Conservation (phyloP, 2,888 invertebrate genomes). For the Salpingus planirostris region DNA sequence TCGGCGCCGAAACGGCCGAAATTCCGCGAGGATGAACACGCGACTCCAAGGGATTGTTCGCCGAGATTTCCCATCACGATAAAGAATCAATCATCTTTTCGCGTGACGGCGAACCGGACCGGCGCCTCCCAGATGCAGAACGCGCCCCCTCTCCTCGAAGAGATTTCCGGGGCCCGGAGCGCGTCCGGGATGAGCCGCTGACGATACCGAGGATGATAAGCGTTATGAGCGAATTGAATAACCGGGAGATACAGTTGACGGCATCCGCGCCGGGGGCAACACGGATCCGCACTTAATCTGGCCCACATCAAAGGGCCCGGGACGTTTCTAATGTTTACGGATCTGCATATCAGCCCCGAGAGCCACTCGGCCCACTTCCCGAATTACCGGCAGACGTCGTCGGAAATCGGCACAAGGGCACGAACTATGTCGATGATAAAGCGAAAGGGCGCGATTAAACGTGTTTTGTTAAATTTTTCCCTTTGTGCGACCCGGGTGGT, state of each 20-base stretch:
- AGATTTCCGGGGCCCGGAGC: no score
- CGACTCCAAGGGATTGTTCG: no score
- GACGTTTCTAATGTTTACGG: conserved; percentile 16
- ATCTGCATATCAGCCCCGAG: conserved; percentile 10
- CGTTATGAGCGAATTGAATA: conserved; percentile 26
- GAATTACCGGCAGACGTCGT: background rate
- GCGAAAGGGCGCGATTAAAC: background rate
- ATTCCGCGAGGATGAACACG: conserved; percentile 2
- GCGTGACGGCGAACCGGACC: no score
- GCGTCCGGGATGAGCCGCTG: conserved; percentile 16
- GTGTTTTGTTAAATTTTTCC: conserved; percentile 2
- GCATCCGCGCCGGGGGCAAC: conserved; percentile 24
- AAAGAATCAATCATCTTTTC: no score
- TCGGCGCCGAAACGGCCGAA: conserved; percentile 4
- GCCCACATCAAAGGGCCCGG: conserved; percentile 21
- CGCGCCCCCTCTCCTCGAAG: no score
- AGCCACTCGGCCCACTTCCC: background rate
- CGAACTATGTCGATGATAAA: no score
- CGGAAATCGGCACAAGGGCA: no score
- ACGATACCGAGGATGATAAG: conserved; percentile 21
- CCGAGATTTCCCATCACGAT: no score
- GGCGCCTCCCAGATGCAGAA: no score
- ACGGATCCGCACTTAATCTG: conserved; percentile 25
- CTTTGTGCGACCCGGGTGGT: background rate
- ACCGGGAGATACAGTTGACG: conserved; percentile 21